Evolutionary conservation across 2,888 invertebrate genomes (phyloP).

Genomic region (Metacarcinus magister): DNA sequence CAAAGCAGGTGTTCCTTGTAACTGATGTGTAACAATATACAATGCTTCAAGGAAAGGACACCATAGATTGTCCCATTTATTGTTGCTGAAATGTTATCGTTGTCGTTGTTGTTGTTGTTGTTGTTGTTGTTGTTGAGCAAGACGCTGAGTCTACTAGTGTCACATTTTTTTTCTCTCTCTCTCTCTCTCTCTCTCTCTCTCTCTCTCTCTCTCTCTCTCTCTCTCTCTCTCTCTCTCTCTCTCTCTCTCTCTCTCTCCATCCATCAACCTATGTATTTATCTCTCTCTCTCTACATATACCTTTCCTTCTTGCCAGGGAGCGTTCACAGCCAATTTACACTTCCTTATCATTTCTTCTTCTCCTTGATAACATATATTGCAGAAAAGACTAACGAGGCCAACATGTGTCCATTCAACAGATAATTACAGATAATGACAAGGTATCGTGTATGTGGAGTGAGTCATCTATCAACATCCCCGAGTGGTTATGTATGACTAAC

Average conservation of each 20-base stretch:
- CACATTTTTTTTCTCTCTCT: neutral
- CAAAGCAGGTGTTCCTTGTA: neutral
- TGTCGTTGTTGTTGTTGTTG: neutral
- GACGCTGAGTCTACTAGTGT: neutral
- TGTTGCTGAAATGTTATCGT: neutral
- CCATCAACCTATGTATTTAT: neutral
- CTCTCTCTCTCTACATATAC: neutral
- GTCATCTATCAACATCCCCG: neutral
- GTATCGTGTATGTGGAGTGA: neutral
- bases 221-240: neutral
- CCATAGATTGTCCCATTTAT: neutral
- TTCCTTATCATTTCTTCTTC: no score
- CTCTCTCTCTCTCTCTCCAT: neutral
- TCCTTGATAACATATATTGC: neutral
- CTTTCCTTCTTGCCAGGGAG: neutral
- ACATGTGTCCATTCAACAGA: neutral
- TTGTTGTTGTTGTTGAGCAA: neutral
- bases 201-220: neutral
- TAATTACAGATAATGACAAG: no score
- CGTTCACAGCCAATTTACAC: no score
- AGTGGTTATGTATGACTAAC: neutral
- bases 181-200: neutral
- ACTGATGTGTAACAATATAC: neutral
- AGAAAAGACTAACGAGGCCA: neutral
- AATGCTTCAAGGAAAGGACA: neutral